Evolutionary conservation across 2,888 invertebrate species (phyloP).

Genomic region (Baccha elongata): DNA sequence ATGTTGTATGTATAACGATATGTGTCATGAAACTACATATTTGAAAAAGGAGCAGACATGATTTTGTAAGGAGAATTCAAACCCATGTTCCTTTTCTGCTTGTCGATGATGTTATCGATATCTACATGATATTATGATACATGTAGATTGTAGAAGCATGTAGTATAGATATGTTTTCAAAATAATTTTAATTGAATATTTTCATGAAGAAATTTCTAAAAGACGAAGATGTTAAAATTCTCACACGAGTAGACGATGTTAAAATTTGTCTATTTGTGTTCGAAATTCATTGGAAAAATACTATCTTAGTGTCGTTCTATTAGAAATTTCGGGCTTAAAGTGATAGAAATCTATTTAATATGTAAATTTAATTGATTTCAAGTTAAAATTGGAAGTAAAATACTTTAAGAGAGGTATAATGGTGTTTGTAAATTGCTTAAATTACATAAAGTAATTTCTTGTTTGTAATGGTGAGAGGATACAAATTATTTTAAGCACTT

Average conservation of each 20-base stretch:
- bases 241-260: not conserved
- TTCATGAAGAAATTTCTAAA: not conserved
- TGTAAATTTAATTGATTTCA: too few species aligned
- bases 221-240: not conserved
- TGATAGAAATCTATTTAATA: too few species aligned
- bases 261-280: not conserved
- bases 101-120: slow-evolving; percentile 10
- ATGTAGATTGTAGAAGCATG: too few species aligned
- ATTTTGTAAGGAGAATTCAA: not conserved
- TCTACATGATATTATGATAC: not conserved
- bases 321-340: too few species aligned
- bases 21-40: not conserved
- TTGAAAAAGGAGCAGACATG: slow-evolving; percentile 4
- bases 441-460: too few species aligned
- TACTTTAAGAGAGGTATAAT: too few species aligned
- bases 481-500: too few species aligned
- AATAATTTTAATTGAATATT: slow-evolving; percentile 44
- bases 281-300: too few species aligned
- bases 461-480: too few species aligned
- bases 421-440: too few species aligned
- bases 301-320: too few species aligned
- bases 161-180: not conserved
- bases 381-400: too few species aligned
- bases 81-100: slow-evolving; percentile 6
- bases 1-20: not conserved